These are phyloP conservation scores for Nixonia krombeini DNA, from an alignment of 1,140 invertebrate species.

Conservation along the genomic window DNA sequence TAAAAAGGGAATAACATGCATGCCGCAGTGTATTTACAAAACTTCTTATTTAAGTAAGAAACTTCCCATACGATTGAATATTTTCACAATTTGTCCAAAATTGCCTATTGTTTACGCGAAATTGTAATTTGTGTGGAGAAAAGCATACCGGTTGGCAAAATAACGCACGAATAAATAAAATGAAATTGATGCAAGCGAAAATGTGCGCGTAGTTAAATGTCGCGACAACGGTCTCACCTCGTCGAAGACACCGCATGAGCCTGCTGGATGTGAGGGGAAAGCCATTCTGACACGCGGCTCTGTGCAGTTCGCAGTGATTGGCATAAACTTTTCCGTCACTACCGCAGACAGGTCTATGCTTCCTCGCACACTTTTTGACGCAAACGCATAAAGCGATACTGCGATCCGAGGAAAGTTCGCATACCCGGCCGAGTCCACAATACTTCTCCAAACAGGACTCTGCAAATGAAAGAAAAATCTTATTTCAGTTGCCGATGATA, in stretches of 20 bases:
- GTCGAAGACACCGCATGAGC: conserved; percentile 69
- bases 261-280: conserved; percentile 74
- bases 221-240: conserved; percentile 53
- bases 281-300: conserved; percentile 77
- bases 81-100: too few relatives aligned
- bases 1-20: too few relatives aligned
- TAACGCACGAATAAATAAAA: too few relatives aligned
- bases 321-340: conserved; percentile 81
- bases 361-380: conserved; percentile 71
- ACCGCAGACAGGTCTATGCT: conserved; percentile 79
- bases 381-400: conserved; percentile 77
- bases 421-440: conserved; percentile 80
- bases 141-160: too few relatives aligned
- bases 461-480: conserved; percentile 50
- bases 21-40: too few relatives aligned
- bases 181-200: too few relatives aligned
- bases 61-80: too few relatives aligned
- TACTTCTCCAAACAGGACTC: conserved; percentile 78
- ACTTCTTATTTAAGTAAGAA: too few relatives aligned
- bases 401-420: conserved; percentile 70
- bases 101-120: too few relatives aligned
- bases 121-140: too few relatives aligned
- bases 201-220: too few relatives aligned
- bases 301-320: conserved; percentile 84
- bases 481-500: too few relatives aligned